A percentile compares a stretch with the other conserved stretches of the same genome.
Conservation (phyloP, 2,113 vertebrate species). For the Aegotheles bennettii region DNA sequence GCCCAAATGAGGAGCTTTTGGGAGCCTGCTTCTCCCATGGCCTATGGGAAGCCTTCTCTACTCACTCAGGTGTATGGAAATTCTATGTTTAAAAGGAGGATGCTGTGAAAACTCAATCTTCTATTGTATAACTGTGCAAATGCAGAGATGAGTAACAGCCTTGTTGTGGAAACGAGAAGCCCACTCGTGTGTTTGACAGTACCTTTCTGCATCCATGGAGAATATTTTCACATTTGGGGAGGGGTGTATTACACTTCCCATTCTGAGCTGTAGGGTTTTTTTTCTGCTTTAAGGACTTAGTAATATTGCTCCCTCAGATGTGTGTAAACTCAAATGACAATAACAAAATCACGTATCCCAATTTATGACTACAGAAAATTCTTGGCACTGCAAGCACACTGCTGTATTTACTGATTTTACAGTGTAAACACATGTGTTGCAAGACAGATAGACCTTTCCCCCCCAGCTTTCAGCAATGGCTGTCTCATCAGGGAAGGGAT, state of each 20-base stretch:
- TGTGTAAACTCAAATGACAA: slow-evolving; percentile 40
- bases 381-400: slow-evolving; percentile 66
- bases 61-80: neutral
- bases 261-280: neutral
- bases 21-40: neutral
- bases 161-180: neutral
- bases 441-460: slow-evolving; percentile 82
- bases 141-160: fast-evolving
- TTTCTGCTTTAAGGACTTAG: neutral
- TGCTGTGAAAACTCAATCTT: neutral
- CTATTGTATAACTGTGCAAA: fast-evolving
- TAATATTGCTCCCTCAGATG: neutral
- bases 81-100: fast-evolving
- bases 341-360: slow-evolving; percentile 60
- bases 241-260: too few relatives aligned
- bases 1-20: neutral
- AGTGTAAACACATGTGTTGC: slow-evolving; percentile 78
- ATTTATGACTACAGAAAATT: slow-evolving; percentile 71
- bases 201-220: neutral
- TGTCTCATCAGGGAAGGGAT: slow-evolving; percentile 78
- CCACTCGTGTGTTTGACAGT: fast-evolving
- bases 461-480: slow-evolving; percentile 74
- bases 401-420: slow-evolving; percentile 74
- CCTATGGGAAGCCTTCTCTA: fast-evolving
- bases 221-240: neutral